These are phyloP conservation scores for Frankliniella intonsa DNA, from an alignment of 2,888 invertebrate species.

Conservation along the genomic window DNA sequence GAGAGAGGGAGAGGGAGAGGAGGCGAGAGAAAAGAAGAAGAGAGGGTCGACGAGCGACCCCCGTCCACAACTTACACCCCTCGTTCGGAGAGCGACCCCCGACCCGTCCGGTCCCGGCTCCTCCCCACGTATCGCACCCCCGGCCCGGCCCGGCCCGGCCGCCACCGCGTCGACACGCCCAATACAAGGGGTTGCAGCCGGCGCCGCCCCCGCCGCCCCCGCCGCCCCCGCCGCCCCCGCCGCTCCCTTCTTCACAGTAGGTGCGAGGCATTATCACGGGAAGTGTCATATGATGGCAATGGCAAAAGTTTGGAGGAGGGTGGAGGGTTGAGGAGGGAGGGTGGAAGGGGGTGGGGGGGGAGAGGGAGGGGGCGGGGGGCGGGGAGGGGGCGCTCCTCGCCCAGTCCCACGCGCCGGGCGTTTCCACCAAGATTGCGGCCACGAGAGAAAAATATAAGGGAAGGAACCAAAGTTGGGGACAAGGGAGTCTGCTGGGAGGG, in stretches of 20 bases:
- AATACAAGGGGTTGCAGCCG: background rate
- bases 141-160: too few relatives aligned
- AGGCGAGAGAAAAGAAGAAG: too few relatives aligned
- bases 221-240: background rate
- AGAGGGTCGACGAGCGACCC: too few relatives aligned
- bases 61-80: too few relatives aligned
- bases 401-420: background rate
- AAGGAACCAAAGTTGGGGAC: slow-evolving; percentile 18
- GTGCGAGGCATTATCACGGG: slow-evolving; percentile 10
- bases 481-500: background rate
- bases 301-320: background rate
- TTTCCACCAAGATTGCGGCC: background rate
- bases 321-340: too few relatives aligned
- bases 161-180: slow-evolving; percentile 15
- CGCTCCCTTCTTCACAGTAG: background rate
- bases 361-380: too few relatives aligned
- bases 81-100: too few relatives aligned
- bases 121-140: too few relatives aligned
- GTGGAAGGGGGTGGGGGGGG: too few relatives aligned
- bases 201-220: background rate
- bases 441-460: slow-evolving; percentile 11
- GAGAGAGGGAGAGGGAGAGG: too few relatives aligned
- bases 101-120: too few relatives aligned
- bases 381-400: background rate
- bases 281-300: slow-evolving; percentile 24